Base-by-base conservation (phyloP, 92 coral and sea anemone species). In the Epizoanthus illoricatus region DNA sequence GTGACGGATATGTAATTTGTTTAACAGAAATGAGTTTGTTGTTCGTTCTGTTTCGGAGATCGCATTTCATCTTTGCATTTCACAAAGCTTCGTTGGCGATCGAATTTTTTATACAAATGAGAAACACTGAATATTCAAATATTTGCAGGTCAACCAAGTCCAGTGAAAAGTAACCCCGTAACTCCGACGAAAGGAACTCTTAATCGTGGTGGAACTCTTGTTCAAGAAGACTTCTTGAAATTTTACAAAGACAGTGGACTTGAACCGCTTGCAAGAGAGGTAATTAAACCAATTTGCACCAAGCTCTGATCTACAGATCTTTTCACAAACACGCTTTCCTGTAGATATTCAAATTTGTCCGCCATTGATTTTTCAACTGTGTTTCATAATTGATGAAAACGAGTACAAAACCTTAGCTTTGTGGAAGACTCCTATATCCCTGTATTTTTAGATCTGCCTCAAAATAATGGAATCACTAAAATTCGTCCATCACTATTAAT, bases 101-200 rank as follows among this genome's bases (percentile, higher is more conserved):
- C 23, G 82, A 75, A 39, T 61, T 70, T 62, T 61, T 63, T 87
- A 75, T 85, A 69, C 87, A 87, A 85, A 58, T 75, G 80, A 87
- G 89, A 69, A 87, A 73, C 82, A 65, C 86, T 93, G 91, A 90
- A 83, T 90, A 93, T 90, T 93, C 92, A 88, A 93, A 87, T 92
- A 82, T 66, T 55, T 42, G 54, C 84, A 93, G 97, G 97, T 91
- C 97, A 93, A 59, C 90, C 97, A 63, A 93, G 97, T 87, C 97
- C 97, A 41, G 90, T 89, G 83, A 93, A 93, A 85, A 89, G 90
- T 71, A 84, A 76, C 86, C 85, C 92, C 41, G 83, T 91, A 12
- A 86, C 97, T 73, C 93, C 97, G 67, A 87, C 90, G 7, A 92
- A 90, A 85, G 91, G 94, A 85, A 71, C 89, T 72, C 81, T 84